Evolutionary conservation across 2,113 vertebrate species (phyloP).

Genomic region (Thamnophis sirtalis): DNA sequence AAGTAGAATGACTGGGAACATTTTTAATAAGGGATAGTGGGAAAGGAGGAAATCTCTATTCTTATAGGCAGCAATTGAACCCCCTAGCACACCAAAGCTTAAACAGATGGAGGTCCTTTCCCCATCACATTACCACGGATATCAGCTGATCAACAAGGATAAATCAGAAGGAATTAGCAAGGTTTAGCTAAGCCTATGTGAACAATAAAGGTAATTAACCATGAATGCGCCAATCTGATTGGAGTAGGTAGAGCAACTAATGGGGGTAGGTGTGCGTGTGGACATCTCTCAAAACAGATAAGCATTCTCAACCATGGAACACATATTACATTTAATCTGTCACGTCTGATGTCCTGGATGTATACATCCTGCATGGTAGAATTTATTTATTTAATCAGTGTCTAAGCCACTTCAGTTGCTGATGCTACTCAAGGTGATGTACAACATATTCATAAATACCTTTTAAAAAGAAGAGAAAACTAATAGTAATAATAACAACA

Average conservation of each 20-base stretch:
- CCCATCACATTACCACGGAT: constrained; percentile 4
- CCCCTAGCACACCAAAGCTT: neutral
- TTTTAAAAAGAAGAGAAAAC: neutral
- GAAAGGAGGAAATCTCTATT: neutral
- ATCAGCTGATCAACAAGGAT: neutral
- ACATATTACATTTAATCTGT: neutral
- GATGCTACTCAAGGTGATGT: neutral
- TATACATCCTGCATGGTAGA: neutral
- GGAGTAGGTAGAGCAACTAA: neutral
- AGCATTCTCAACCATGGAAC: neutral
- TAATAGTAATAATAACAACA: neutral
- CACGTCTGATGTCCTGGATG: neutral
- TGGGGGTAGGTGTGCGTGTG: neutral
- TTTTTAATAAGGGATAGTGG: neutral
- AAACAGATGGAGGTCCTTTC: neutral
- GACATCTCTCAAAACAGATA: neutral
- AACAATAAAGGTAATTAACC: constrained; percentile 26
- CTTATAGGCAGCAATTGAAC: neutral
- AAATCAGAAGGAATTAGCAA: constrained; percentile 26
- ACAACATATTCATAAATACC: neutral
- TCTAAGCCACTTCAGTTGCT: neutral
- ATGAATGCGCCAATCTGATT: neutral
- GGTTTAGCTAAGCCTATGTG: constrained; percentile 23
- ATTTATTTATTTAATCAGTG: neutral
- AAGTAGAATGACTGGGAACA: neutral